phyloP scores from a whole-genome alignment of 2,113 vertebrate species.

The Mormyrus lacerda region DNA sequence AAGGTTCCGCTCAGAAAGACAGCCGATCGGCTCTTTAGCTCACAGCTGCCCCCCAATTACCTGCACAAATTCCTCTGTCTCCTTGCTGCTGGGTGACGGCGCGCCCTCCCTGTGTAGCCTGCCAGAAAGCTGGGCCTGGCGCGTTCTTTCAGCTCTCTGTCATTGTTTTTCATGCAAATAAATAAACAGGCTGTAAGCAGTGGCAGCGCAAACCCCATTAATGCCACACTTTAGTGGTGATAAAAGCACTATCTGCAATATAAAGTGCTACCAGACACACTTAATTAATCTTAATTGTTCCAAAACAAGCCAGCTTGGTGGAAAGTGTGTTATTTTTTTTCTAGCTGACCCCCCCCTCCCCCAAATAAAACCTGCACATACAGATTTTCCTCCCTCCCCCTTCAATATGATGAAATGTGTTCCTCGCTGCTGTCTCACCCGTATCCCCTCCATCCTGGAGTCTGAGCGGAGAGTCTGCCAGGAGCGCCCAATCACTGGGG shows the following conservation, averaged over 20 bases:
- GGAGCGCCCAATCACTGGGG: slow-evolving; percentile 49
- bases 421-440: slow-evolving; percentile 51
- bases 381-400: slow-evolving; percentile 42
- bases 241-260: slow-evolving; percentile 52
- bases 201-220: slow-evolving; percentile 37
- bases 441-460: slow-evolving; percentile 54
- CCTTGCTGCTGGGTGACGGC: background rate
- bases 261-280: slow-evolving; percentile 47
- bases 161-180: slow-evolving; percentile 37
- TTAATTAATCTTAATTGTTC: slow-evolving; percentile 66
- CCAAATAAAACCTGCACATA: slow-evolving; percentile 43
- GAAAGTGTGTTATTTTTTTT: slow-evolving; percentile 50
- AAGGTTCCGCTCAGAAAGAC: background rate
- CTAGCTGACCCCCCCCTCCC: slow-evolving; percentile 8
- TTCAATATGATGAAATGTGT: slow-evolving; percentile 55
- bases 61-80: background rate
- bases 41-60: background rate
- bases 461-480: slow-evolving; percentile 49
- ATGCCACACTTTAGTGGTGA: slow-evolving; percentile 41
- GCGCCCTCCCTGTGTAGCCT: background rate
- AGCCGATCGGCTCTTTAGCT: background rate
- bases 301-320: slow-evolving; percentile 43
- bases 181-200: slow-evolving; percentile 42
- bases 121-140: background rate
- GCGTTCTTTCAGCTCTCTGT: slow-evolving; percentile 20